Percentiles rank a stretch among this genome's conserved stretches.
These are phyloP conservation scores for Malacosoma neustria DNA, from an alignment of 2,888 invertebrate species.

Conservation along the genomic window DNA sequence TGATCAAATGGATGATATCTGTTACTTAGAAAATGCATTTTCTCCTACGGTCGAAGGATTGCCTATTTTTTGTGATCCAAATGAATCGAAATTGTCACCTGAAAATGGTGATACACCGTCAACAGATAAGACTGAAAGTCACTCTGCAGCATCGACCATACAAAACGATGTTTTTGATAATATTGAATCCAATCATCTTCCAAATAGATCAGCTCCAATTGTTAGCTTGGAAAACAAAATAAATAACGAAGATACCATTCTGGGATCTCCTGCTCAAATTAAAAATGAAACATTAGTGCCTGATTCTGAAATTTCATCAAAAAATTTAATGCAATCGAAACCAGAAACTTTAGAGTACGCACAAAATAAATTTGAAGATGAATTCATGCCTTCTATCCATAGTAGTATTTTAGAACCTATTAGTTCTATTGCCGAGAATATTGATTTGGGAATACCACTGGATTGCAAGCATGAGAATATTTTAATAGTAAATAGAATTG, in stretches of 20 bases:
- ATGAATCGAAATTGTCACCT: conserved; percentile 57
- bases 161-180: conserved; percentile 62
- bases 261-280: conserved; percentile 8
- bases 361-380: conserved; percentile 67
- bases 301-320: neutral
- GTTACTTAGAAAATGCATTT: conserved; percentile 76
- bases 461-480: conserved; percentile 62
- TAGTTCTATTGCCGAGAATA: conserved; percentile 68
- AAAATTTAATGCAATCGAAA: conserved; percentile 11
- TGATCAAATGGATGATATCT: conserved; percentile 88
- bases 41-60: conserved; percentile 80
- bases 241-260: conserved; percentile 30
- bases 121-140: conserved; percentile 73
- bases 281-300: neutral
- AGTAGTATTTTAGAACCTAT: conserved; percentile 76
- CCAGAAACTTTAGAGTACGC: conserved; percentile 33
- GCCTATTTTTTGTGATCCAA: conserved; percentile 60
- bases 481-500: conserved; percentile 68
- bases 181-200: conserved; percentile 20
- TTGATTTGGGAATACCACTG: conserved; percentile 71
- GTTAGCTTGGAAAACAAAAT: conserved; percentile 37
- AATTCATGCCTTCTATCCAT: conserved; percentile 77
- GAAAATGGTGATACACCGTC: conserved; percentile 72
- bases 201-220: conserved; percentile 25
- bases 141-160: conserved; percentile 67